phyloP scores from a whole-genome alignment of 2,797 vertebrate species.

The Paramormyrops hopkinsi region DNA sequence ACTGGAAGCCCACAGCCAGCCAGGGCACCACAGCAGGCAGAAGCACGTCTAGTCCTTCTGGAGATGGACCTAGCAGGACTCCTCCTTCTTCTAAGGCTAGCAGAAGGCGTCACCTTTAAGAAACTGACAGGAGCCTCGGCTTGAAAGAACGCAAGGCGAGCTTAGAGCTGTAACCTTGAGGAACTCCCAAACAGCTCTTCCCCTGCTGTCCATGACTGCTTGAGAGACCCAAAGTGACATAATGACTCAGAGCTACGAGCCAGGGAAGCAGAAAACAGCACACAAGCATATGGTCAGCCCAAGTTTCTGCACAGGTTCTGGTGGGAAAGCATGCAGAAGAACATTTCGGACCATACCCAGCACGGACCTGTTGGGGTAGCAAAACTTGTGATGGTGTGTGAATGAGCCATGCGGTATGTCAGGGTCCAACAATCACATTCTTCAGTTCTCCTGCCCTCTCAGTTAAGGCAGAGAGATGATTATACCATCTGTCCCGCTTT shows the following conservation, averaged over 20 bases:
- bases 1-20: neutral
- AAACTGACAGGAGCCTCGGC: neutral
- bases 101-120: neutral
- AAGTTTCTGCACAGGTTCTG: constrained; percentile 15
- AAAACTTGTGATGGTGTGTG: constrained; percentile 18
- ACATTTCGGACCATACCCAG: constrained; percentile 6
- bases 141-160: neutral
- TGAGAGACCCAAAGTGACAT: neutral
- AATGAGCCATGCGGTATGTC: neutral
- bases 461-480: neutral
- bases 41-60: neutral
- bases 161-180: neutral
- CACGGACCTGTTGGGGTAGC: constrained; percentile 19
- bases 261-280: neutral
- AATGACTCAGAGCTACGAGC: neutral
- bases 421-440: neutral
- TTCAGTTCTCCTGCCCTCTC: neutral
- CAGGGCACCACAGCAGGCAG: neutral
- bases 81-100: neutral
- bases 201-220: constrained; percentile 16
- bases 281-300: neutral
- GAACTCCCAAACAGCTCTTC: neutral
- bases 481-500: neutral
- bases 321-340: constrained; percentile 11
- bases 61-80: neutral